A percentile compares a stretch with the other conserved stretches of the same genome.
Evolutionary conservation across 2,797 vertebrate genomes (phyloP).

Genomic region (Oreochromis mossambicus): DNA sequence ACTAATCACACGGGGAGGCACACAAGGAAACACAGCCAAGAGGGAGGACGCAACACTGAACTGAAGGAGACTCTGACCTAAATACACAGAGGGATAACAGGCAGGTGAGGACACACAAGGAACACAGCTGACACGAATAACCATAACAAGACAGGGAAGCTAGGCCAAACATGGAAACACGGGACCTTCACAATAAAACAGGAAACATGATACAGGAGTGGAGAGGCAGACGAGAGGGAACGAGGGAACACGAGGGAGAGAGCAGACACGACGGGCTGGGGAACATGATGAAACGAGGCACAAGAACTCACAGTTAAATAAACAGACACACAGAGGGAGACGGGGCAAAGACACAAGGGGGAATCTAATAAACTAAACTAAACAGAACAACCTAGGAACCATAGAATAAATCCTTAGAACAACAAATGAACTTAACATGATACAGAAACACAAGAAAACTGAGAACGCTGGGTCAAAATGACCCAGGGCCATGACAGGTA

Average conservation of each 20-base stretch:
- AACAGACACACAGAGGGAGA: background rate
- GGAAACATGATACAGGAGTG: background rate
- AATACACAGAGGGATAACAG: background rate
- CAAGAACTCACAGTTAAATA: background rate
- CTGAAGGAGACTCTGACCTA: background rate
- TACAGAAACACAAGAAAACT: background rate
- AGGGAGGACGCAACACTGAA: background rate
- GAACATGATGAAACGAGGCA: background rate
- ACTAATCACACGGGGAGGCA: background rate
- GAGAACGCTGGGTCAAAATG: background rate
- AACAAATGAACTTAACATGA: background rate
- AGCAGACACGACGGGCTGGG: background rate
- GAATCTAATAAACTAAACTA: rapidly evolving
- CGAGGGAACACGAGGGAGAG: background rate
- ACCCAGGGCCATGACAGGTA: background rate
- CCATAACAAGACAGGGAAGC: background rate
- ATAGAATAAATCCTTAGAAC: background rate
- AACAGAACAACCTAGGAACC: background rate
- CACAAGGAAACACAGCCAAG: background rate
- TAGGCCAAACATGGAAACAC: background rate
- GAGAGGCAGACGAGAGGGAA: background rate
- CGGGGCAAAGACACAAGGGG: background rate
- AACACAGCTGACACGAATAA: background rate
- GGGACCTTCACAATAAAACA: background rate
- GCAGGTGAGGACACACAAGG: background rate